Evolutionary conservation across 2,113 vertebrate genomes (phyloP), one percentile per base, ranked within the genome.

Genomic region (Clarias macrocephalus): DNA sequence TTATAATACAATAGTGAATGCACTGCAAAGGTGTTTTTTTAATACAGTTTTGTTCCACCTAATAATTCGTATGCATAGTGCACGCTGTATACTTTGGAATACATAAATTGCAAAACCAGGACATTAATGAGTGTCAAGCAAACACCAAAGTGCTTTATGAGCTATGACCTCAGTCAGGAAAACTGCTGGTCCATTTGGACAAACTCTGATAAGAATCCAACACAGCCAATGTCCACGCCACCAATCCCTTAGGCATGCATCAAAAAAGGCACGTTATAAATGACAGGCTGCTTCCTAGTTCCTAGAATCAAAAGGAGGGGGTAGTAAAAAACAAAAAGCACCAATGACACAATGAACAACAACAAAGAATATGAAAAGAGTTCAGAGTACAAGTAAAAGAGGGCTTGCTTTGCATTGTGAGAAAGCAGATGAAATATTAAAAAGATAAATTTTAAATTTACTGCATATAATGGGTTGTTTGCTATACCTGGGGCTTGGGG

Each of bases 231-330:
- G 90, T 92, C 91, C 82, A 90, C 90, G 70, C 84, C 83, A 89
- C 89, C 89, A 93, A 91, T 88, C 84, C 57, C 88, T 72, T 84
- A 81, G 86, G 92, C 91, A 60, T 91, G 88, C 28, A 80, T 87
- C 90, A 94, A 94, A 93, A 94, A 95, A 89, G 82, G 18, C 90
- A 90, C 91, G 94, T 93, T 94, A 93, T 94, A 95, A 88, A 88
- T 82, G 86, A 93, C 91, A 94, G 92, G 93, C 88, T 88, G 90
- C 89, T 95, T 93, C 92, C 93, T 84, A 42, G 23, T 81, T 89
- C 91, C 89, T 93, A n/a, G 89, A 85, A 88, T 37, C 37, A 75
- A 72, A 56, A 54, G n/a, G 33, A 42, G 21, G 72, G 21, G 23
- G 23, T 37, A 5, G n/a, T 18, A 21, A n/a, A 23, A n/a, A 28